Conservation (phyloP, 2,888 invertebrate species). For the Parelbella ahira region DNA sequence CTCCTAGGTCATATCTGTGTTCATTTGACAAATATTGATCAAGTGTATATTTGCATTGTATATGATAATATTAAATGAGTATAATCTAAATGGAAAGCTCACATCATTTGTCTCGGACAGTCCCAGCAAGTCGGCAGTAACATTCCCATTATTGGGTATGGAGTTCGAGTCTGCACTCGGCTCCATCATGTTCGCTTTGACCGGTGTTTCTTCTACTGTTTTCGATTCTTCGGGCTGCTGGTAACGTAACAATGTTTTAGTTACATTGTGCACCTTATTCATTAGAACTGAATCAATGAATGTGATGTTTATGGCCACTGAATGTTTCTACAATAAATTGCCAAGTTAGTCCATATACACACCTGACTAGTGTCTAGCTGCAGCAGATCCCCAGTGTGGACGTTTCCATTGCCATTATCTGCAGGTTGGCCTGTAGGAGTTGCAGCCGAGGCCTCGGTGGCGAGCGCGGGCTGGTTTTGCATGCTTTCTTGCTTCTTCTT, state of each 20-base stretch:
- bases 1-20: too few species aligned
- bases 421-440: too few species aligned
- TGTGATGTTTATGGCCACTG: too few species aligned
- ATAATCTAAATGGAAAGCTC: constrained; percentile 22
- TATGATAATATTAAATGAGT: background rate
- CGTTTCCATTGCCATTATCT: constrained; percentile 59
- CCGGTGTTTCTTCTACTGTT: constrained; percentile 15
- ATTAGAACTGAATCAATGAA: too few species aligned
- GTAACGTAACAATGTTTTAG: too few species aligned
- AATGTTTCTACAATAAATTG: too few species aligned
- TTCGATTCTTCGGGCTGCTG: constrained; percentile 32
- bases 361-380: too few species aligned
- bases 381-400: too few species aligned
- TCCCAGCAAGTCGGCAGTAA: constrained; percentile 55
- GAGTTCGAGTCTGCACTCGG: constrained; percentile 19
- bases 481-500: constrained; percentile 57
- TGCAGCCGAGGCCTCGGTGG: background rate
- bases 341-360: too few species aligned
- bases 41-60: too few species aligned
- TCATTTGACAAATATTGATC: too few species aligned
- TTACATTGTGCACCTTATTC: too few species aligned
- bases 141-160: constrained; percentile 59
- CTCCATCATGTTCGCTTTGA: constrained; percentile 3
- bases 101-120: constrained; percentile 60
- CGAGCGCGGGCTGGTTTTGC: background rate